Base-by-base conservation (phyloP, 2,113 vertebrate species). In the Microcebus murinus region DNA sequence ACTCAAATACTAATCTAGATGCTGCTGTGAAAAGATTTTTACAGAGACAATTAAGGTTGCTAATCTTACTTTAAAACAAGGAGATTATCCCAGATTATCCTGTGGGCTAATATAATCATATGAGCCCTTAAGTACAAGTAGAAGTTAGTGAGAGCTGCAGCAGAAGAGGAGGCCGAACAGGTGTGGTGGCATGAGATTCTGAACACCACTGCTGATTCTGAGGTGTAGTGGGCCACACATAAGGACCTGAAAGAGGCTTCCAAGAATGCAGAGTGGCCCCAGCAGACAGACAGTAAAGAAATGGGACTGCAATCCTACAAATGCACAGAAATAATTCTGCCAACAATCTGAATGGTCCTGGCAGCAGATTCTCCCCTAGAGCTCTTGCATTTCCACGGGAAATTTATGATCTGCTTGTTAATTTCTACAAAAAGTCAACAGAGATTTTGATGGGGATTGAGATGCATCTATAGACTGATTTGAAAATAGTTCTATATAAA, bases 221-320 rank as follows among this genome's bases (percentile, higher is more conserved):
- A 68, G 34, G 36, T 36, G 8, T 17, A 10, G 6, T 42, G n/a
- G 5, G 13, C 12, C 23, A 45, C 4, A 4, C 3, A 1, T 10
- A 50, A 59, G 10, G n/a, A 50, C 6, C 4, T 15, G 4, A 39
- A 42, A 73, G 31, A 77, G n/a, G 5, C 2, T 17, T 36, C 14
- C 1, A 39, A 2, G 1, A 48, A 6, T 50, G 2, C 5, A 73
- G 15, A 8, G 9, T 55, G 42, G 2, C 2, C 18, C 27, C 39
- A 65, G 1, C 27, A 61, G 17, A 70, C 25, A 48, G 6, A 12
- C 34, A 68, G 25, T 31, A 65, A 68, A 10, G 1, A 83, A 93
- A 13, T 39, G 61, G 23, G 9, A n/a, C 29, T 39, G 50, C 39
- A 48, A 39, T 34, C 4, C 1, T 48, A 57, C 0, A 48, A 2